A percentile compares a stretch with the other conserved stretches of the same genome.
Conservation (phyloP, 2,888 invertebrate species). For the Hymenopus coronatus region DNA sequence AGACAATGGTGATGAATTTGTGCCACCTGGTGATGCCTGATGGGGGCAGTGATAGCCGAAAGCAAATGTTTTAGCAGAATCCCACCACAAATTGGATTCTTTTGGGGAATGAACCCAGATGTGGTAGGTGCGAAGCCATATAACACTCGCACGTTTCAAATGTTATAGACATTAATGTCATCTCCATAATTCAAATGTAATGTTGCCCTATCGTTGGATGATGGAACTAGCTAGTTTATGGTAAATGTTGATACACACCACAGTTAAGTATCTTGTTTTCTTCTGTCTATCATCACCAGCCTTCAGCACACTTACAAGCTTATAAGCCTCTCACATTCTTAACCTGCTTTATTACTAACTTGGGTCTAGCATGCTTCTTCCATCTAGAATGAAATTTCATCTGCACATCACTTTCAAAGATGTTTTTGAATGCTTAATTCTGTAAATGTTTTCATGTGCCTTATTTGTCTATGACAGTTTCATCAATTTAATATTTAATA, state of each 20-base stretch:
- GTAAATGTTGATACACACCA: background rate
- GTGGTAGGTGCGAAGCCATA: background rate
- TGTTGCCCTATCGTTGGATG: background rate
- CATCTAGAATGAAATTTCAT: background rate
- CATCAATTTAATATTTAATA: no score
- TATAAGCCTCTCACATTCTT: background rate
- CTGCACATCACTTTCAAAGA: background rate
- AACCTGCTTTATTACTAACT: background rate
- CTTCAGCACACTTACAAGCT: background rate
- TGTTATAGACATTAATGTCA: background rate
- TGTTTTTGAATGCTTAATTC: background rate
- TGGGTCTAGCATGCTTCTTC: background rate
- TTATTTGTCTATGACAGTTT: no score
- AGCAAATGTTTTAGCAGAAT: background rate
- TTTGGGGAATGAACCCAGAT: background rate
- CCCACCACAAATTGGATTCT: background rate
- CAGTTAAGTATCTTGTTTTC: background rate
- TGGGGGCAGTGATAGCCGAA: background rate
- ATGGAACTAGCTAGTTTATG: background rate
- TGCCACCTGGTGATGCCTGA: background rate
- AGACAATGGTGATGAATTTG: constrained; percentile 1
- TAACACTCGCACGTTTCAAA: background rate
- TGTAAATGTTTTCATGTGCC: background rate
- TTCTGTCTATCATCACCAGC: background rate
- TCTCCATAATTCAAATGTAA: background rate